Percentiles rank a stretch among this genome's conserved stretches.
phyloP scores from a whole-genome alignment of 2,888 invertebrate species.

The Zootermopsis nevadensis region DNA sequence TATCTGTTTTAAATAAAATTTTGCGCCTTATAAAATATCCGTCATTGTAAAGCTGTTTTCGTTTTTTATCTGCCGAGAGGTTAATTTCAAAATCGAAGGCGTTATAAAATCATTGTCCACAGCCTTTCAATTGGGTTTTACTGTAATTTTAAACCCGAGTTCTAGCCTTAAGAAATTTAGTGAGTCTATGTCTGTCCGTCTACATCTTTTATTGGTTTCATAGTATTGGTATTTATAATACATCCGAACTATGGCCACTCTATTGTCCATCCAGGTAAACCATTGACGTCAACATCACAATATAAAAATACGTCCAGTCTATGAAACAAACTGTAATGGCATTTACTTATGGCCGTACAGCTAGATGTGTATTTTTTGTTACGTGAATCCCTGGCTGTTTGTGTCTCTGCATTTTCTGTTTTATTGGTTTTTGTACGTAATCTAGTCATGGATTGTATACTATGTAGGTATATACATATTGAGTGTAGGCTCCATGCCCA shows the following conservation, averaged over 20 bases:
- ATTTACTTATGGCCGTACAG: neutral
- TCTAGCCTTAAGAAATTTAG: neutral
- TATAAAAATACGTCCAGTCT: neutral
- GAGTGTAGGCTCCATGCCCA: neutral
- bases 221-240: neutral
- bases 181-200: neutral
- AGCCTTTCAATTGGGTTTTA: neutral
- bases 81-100: neutral
- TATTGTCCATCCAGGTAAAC: neutral
- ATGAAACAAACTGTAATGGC: neutral
- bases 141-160: neutral
- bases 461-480: neutral
- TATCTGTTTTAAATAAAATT: too few species aligned
- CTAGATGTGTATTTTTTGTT: neutral
- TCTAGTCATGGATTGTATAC: neutral
- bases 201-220: neutral
- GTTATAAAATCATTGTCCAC: neutral
- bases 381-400: neutral
- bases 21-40: too few species aligned
- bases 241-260: neutral
- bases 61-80: neutral
- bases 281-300: neutral
- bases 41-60: too few species aligned
- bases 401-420: slow-evolving; percentile 1
- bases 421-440: slow-evolving; percentile 28